Percentiles rank a stretch among this genome's conserved stretches.
Evolutionary conservation across 2,888 invertebrate genomes (phyloP).

Genomic region (Morpho helenor): DNA sequence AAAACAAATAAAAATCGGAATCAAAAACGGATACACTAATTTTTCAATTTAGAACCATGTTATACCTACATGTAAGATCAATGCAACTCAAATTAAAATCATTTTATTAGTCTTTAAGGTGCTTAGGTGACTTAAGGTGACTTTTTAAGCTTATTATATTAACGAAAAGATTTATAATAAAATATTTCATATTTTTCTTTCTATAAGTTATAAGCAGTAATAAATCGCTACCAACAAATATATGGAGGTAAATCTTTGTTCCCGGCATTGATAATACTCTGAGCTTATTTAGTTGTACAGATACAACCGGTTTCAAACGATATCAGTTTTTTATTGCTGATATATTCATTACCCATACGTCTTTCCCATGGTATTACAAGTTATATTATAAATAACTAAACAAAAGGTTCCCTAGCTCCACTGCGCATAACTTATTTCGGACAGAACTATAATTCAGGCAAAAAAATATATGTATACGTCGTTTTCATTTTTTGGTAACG

Average conservation of each 20-base stretch:
- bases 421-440: slow-evolving; percentile 57
- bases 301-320: slow-evolving; percentile 51
- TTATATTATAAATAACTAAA: slow-evolving; percentile 66
- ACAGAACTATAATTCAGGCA: slow-evolving; percentile 68
- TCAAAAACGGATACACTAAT: too few relatives aligned
- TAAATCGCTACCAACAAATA: too few relatives aligned
- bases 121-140: too few relatives aligned
- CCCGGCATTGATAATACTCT: slow-evolving; percentile 57
- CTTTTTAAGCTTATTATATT: too few relatives aligned
- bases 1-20: too few relatives aligned
- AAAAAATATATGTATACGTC: slow-evolving; percentile 63
- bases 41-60: too few relatives aligned
- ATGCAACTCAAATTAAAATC: too few relatives aligned
- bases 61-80: too few relatives aligned
- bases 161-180: neutral
- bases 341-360: slow-evolving; percentile 72
- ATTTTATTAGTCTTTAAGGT: too few relatives aligned
- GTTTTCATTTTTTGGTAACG: slow-evolving; percentile 69
- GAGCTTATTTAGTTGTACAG: slow-evolving; percentile 53
- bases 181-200: neutral
- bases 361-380: slow-evolving; percentile 71
- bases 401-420: slow-evolving; percentile 52
- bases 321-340: slow-evolving; percentile 61
- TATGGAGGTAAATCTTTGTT: slow-evolving; percentile 31
- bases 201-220: neutral